A percentile compares a stretch with the other conserved stretches of the same genome.
phyloP scores from a whole-genome alignment of 2,888 invertebrate genomes.

The Tinea semifulvella region DNA sequence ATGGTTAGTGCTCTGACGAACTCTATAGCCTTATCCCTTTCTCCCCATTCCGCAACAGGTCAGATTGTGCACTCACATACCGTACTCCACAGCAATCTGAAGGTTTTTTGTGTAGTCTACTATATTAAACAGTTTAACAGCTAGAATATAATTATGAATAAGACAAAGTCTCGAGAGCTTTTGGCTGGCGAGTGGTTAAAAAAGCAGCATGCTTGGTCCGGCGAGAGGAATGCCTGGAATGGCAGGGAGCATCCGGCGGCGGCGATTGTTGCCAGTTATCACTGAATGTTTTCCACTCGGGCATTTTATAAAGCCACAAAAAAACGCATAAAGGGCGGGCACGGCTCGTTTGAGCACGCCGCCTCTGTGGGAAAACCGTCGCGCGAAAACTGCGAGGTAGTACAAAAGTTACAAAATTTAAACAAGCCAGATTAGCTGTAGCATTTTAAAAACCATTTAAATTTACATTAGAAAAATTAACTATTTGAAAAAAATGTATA shows the following conservation, averaged over 20 bases:
- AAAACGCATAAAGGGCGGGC: constrained; percentile 63
- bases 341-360: constrained; percentile 60
- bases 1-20: too few species aligned
- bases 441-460: too few species aligned
- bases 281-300: constrained; percentile 64
- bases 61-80: too few species aligned
- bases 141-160: constrained; percentile 52
- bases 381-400: constrained; percentile 59
- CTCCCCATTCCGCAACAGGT: too few species aligned
- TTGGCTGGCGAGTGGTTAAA: constrained; percentile 48
- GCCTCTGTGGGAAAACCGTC: constrained; percentile 66
- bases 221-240: constrained; percentile 58
- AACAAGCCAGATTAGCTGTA: too few species aligned
- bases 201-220: constrained; percentile 50
- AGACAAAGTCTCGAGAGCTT: constrained; percentile 38
- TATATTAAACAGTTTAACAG: too few species aligned
- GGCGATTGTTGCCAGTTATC: constrained; percentile 67
- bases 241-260: constrained; percentile 63
- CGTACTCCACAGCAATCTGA: too few species aligned
- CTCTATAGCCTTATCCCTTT: too few species aligned
- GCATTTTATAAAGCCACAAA: constrained; percentile 63
- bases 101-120: too few species aligned
- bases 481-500: background rate
- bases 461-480: too few species aligned
- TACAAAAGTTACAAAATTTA: constrained; percentile 2